Percentiles rank a stretch among this genome's conserved stretches.
phyloP scores from a whole-genome alignment of 2,888 invertebrate species.

The Aporophyla nigra region DNA sequence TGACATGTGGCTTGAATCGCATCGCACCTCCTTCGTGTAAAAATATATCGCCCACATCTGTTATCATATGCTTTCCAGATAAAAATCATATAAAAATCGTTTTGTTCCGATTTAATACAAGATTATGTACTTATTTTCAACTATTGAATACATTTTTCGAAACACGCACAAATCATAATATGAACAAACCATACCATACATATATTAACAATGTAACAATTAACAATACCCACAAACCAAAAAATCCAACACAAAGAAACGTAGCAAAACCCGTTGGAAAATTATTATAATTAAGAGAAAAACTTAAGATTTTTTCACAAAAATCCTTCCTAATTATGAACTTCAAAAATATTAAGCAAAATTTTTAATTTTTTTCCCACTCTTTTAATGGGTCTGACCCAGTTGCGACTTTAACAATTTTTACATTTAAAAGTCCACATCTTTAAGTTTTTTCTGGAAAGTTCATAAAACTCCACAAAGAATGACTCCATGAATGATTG shows the following conservation, averaged over 20 bases:
- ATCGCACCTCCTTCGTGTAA: constrained; percentile 48
- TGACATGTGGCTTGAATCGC: constrained; percentile 60
- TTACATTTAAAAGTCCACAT: constrained; percentile 57
- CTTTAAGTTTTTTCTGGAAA: constrained; percentile 52
- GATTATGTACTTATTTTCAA: background rate
- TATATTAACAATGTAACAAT: background rate
- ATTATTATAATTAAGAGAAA: constrained; percentile 29
- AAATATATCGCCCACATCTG: constrained; percentile 47
- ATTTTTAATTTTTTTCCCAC: constrained; percentile 47
- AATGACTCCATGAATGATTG: constrained; percentile 63
- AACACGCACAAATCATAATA: background rate
- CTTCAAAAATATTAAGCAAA: constrained; percentile 56
- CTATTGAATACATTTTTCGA: background rate
- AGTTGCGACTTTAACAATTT: constrained; percentile 59
- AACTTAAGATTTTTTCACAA: constrained; percentile 8
- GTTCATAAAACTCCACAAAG: constrained; percentile 47
- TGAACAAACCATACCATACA: no score
- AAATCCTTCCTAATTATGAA: constrained; percentile 61
- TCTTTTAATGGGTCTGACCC: constrained; percentile 62
- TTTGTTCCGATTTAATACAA: constrained; percentile 3
- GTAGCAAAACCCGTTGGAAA: constrained; percentile 11
- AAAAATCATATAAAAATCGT: constrained; percentile 15
- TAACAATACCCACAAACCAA: background rate
- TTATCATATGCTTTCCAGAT: constrained; percentile 20
- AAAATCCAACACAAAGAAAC: background rate